These are phyloP conservation scores for Athene cunicularia DNA, from an alignment of 2,113 vertebrate genomes.

Conservation along the genomic window DNA sequence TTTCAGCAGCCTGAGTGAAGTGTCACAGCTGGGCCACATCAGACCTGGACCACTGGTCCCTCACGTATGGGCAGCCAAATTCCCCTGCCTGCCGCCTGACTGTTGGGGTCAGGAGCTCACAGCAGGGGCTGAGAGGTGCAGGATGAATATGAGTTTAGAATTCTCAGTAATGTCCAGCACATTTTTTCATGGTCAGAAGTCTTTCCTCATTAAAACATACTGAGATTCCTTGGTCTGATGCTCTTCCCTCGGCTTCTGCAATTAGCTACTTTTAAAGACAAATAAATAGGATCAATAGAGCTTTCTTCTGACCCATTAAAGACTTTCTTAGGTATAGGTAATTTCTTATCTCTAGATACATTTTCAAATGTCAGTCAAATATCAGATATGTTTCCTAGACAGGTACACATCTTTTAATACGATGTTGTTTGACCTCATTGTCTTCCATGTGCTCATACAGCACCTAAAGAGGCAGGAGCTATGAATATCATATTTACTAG, in stretches of 20 bases:
- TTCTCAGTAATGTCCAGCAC: neutral
- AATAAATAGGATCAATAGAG: neutral
- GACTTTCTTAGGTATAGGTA: neutral
- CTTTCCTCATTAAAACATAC: neutral
- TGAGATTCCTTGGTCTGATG: neutral
- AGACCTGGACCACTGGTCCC: neutral
- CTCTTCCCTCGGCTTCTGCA: neutral
- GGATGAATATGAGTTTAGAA: neutral
- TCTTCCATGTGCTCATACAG: neutral
- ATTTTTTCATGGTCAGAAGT: neutral
- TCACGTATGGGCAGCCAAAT: neutral
- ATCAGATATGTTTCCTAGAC: neutral
- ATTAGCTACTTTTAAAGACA: neutral
- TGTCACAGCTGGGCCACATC: neutral
- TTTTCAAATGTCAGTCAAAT: neutral
- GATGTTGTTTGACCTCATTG: neutral
- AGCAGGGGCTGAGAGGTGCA: neutral
- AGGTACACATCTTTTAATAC: neutral
- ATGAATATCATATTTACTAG: neutral
- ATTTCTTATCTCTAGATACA: neutral
- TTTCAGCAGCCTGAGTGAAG: neutral
- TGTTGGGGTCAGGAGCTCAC: neutral
- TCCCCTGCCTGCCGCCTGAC: accelerated
- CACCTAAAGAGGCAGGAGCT: neutral
- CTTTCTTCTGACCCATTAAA: neutral